Evolutionary conservation across 2,797 vertebrate species (phyloP).

Genomic region (Squalus acanthias): DNA sequence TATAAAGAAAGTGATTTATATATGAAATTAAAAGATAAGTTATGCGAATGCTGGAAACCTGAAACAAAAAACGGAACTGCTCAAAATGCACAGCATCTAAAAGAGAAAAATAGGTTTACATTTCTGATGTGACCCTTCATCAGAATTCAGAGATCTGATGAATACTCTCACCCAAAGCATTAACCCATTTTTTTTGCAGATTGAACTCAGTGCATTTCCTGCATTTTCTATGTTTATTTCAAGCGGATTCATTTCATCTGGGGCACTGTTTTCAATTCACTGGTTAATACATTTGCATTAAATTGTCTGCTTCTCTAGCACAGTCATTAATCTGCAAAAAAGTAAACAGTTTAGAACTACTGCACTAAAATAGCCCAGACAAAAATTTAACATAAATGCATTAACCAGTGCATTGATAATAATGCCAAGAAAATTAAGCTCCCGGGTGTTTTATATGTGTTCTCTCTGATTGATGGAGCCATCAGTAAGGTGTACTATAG

Average conservation of each 20-base stretch:
- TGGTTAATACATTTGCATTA: slow-evolving; percentile 3
- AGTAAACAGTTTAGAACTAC: slow-evolving; percentile 3
- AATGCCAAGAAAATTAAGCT: background rate
- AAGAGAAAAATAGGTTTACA: background rate
- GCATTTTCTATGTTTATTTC: background rate
- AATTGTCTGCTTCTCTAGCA: background rate
- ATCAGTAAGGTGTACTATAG: background rate
- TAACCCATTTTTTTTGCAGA: background rate
- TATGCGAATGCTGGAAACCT: background rate
- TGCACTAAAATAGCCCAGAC: background rate
- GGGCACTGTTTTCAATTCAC: background rate
- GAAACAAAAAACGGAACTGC: background rate
- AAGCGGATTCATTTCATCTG: background rate
- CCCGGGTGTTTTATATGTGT: background rate
- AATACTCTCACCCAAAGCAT: background rate
- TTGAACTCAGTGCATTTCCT: background rate
- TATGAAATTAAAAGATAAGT: background rate
- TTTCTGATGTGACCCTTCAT: slow-evolving; percentile 4
- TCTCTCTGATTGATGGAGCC: background rate
- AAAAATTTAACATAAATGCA: background rate
- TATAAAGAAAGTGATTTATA: background rate
- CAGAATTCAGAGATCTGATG: background rate
- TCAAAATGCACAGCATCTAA: background rate
- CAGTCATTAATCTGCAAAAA: background rate
- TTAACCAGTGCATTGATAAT: background rate